Percentiles rank a stretch among this genome's conserved stretches.
Conservation (phyloP, 92 coral and sea anemone species). For the Pocillopora grandis region DNA sequence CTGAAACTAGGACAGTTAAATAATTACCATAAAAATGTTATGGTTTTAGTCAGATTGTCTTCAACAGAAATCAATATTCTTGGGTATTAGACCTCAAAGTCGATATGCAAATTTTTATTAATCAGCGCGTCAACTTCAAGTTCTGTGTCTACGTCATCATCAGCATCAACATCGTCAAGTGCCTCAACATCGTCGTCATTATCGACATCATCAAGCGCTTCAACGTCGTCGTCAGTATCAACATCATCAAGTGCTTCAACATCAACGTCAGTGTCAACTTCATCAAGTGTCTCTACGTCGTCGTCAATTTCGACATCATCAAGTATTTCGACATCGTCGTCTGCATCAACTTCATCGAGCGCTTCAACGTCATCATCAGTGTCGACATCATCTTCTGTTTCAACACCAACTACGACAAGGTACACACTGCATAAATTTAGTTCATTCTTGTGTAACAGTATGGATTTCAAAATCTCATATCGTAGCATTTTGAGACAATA, state of each 20-base stretch:
- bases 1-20: too few relatives aligned
- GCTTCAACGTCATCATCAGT: background rate
- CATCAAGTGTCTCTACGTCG: constrained; percentile 2
- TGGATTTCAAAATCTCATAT: background rate
- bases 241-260: constrained; percentile 22
- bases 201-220: constrained; percentile 34
- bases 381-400: constrained; percentile 8
- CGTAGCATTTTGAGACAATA: too few relatives aligned
- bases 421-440: too few relatives aligned
- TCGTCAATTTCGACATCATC: constrained; percentile 20
- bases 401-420: background rate
- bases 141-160: background rate
- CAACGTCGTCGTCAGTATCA: background rate
- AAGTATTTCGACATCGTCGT: constrained; percentile 32
- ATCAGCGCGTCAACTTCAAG: constrained; percentile 28
- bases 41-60: too few relatives aligned
- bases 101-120: background rate
- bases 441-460: too few relatives aligned
- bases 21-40: too few relatives aligned
- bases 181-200: background rate
- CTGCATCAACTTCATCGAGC: background rate
- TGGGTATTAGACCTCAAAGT: too few relatives aligned
- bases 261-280: constrained; percentile 9
- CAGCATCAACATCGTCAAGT: constrained; percentile 6
- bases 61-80: too few relatives aligned